Evolutionary conservation across 2,113 vertebrate genomes (phyloP).

Genomic region (Salvelinus alpinus): DNA sequence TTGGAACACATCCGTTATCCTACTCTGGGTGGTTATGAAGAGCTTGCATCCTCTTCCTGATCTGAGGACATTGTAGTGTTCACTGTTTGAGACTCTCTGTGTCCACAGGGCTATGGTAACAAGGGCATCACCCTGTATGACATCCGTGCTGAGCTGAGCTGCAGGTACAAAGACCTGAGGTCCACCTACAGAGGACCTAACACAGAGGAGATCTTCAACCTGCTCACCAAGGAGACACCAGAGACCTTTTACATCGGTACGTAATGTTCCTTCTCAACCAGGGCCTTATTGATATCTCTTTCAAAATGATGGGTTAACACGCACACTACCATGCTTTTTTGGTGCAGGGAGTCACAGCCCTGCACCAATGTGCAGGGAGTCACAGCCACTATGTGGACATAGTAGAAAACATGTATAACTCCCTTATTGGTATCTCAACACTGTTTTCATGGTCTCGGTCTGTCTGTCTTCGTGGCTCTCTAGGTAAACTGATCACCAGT

Average conservation of each 20-base stretch:
- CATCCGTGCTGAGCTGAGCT: conserved; percentile 88
- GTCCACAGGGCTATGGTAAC: conserved; percentile 84
- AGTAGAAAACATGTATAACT: no score
- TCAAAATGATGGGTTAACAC: not conserved
- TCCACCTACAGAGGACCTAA: conserved; percentile 83
- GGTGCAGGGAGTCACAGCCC: no score
- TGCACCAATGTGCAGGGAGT: no score
- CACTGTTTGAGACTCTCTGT: not conserved
- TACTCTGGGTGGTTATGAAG: not conserved
- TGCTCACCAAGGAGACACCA: conserved; percentile 90
- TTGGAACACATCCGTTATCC: not conserved
- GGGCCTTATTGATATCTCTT: not conserved
- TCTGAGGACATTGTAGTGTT: not conserved
- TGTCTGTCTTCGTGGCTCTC: not conserved
- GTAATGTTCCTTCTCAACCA: not conserved
- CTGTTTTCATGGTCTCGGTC: not conserved
- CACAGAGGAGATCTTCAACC: conserved; percentile 87
- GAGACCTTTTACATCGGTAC: conserved; percentile 90
- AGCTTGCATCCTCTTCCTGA: no score
- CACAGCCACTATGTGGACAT: no score
- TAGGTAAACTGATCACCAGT: conserved; percentile 89
- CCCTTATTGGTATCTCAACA: no score
- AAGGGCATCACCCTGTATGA: conserved; percentile 90
- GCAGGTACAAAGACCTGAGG: conserved; percentile 88
- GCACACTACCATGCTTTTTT: no score